Base-by-base conservation (phyloP, 2,797 vertebrate species). In the Silurus aristotelis region DNA sequence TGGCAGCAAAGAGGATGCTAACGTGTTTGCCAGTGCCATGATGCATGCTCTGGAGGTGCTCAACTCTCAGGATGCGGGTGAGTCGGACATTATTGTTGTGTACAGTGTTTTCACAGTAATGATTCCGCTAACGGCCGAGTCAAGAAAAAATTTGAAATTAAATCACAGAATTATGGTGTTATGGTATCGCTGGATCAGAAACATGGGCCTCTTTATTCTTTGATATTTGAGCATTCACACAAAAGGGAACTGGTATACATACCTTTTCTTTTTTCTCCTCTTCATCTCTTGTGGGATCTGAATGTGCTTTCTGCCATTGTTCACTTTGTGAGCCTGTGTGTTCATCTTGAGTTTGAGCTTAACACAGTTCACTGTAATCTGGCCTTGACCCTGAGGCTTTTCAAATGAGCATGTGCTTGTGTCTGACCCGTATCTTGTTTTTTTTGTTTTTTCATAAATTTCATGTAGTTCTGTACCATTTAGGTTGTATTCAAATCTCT, bases 1-100 rank as follows among this genome's bases (percentile, higher is more conserved):
- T 85, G 98, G 98, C 95, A 99, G 98, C 93, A 99, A 99, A 92
- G 98, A 99, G 92, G 98, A 99, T 85, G 98, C 98, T 93, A 99
- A 99, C 48, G 98, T 99, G 71, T 99, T 99, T 38, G 98, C 98
- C 92, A 99, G 98, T 96, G 98, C 98, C 96, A 99, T 99, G 98
- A 99, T 98, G 98, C 98, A 99, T 89, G 98, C 98, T 89, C 95
- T 99, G 93, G 98, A 99, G 95, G 98, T 99, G 94, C 95, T 99
- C 91, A 99, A 99, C 95, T 98, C 98, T 88, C 98, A 98, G 94
- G 98, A 99, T 87, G 90, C 98, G 93, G 98, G 98, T 98, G 95
- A 92, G 77, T 12, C 2, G 0, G 56, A 52, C n/a, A 1, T 25
- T 19, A 60, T 77, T 46, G 48, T 72, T 46, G 46, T 17, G 61